phyloP scores from a whole-genome alignment of 2,888 invertebrate genomes.

The Eubasilissa splendida region DNA sequence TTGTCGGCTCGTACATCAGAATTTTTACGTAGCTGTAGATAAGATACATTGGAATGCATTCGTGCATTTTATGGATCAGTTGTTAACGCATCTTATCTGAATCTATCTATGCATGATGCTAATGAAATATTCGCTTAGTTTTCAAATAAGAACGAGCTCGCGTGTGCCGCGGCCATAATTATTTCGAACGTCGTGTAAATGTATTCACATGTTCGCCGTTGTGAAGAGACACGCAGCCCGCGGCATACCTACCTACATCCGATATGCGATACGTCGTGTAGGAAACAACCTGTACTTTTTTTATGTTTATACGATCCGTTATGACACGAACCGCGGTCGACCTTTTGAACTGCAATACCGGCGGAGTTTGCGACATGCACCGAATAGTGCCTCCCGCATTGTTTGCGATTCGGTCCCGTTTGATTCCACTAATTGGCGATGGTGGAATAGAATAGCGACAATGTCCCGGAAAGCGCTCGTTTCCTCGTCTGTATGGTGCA shows the following conservation, averaged over 20 bases:
- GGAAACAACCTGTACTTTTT: conserved; percentile 13
- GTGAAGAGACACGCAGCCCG: conserved; percentile 28
- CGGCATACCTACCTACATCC: background rate
- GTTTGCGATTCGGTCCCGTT: background rate
- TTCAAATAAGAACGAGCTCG: background rate
- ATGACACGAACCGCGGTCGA: background rate
- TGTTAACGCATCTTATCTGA: no score
- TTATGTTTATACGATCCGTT: background rate
- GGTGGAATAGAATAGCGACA: background rate
- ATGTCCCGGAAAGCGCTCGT: conserved; percentile 3
- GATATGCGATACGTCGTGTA: background rate
- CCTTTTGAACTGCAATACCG: background rate
- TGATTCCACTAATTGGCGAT: conserved; percentile 14
- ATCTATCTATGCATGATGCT: no score
- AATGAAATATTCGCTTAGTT: no score
- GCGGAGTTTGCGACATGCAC: background rate
- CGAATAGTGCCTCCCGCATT: background rate
- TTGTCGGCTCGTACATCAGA: no score
- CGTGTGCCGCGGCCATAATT: conserved; percentile 23
- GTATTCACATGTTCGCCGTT: conserved; percentile 1
- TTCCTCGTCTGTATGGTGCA: background rate
- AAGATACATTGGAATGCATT: no score
- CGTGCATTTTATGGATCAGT: no score
- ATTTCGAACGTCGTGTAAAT: conserved; percentile 26
- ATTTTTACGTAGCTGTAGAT: no score